phyloP scores from a whole-genome alignment of 1,140 invertebrate species.

The Diachasmimorpha longicaudata region DNA sequence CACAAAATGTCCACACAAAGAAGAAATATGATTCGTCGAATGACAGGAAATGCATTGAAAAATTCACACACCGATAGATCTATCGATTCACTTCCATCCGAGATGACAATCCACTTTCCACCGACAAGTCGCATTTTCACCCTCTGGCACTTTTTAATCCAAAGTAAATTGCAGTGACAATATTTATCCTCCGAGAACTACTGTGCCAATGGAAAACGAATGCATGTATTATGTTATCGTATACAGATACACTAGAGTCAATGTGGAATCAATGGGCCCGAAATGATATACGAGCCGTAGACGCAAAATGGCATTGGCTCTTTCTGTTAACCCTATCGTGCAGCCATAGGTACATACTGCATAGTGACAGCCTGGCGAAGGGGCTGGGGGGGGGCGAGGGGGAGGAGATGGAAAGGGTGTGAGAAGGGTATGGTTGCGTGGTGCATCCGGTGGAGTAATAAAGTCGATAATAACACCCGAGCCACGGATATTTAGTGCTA shows the following conservation, averaged over 20 bases:
- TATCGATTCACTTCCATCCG: no score
- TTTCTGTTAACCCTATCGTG: conserved; percentile 54
- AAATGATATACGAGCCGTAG: conserved; percentile 53
- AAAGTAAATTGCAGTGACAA: background rate
- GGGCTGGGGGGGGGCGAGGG: background rate
- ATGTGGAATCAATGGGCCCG: conserved; percentile 49
- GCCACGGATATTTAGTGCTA: conserved; percentile 56
- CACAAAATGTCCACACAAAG: no score
- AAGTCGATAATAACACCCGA: conserved; percentile 56
- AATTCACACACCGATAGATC: no score
- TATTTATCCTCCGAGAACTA: background rate
- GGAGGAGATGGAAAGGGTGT: background rate
- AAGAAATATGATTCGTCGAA: no score
- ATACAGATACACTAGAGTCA: conserved; percentile 10
- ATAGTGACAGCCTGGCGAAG: background rate
- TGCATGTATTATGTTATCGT: background rate
- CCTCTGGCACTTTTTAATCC: background rate
- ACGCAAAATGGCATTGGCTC: conserved; percentile 47
- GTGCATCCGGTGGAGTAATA: conserved; percentile 40
- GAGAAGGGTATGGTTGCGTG: conserved; percentile 31
- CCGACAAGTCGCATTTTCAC: no score
- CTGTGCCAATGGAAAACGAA: background rate
- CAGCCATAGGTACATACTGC: background rate
- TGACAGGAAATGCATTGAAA: no score
- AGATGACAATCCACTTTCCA: no score